Conservation (phyloP, 2,888 invertebrate species). For the Synanthedon formicaeformis region DNA sequence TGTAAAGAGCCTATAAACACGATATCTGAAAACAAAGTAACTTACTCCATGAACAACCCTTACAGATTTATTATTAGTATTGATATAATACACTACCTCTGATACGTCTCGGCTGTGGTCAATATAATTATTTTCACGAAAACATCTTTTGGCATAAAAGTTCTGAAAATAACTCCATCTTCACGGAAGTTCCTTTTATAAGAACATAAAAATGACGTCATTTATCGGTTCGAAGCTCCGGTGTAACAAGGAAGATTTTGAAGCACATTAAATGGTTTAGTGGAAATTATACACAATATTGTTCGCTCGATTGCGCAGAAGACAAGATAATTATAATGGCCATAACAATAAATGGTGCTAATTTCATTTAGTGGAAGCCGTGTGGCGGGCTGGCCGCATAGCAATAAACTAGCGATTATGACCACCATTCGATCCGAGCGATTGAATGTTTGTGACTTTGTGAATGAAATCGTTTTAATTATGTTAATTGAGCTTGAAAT, state of each 20-base stretch:
- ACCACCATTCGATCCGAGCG: constrained; percentile 19
- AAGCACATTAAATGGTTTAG: constrained; percentile 20
- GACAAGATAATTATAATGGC: constrained; percentile 31
- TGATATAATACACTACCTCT: too few species aligned
- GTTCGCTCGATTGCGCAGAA: constrained; percentile 14
- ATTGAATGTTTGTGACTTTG: background rate
- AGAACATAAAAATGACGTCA: background rate
- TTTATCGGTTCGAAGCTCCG: constrained; percentile 4
- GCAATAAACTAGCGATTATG: constrained; percentile 31
- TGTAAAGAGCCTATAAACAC: too few species aligned
- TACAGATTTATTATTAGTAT: too few species aligned
- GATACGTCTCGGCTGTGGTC: too few species aligned
- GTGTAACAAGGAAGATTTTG: constrained; percentile 5
- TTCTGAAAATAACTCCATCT: background rate
- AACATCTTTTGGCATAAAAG: background rate
- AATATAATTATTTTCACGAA: too few species aligned
- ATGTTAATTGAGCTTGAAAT: too few species aligned
- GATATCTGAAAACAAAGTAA: too few species aligned
- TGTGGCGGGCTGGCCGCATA: constrained; percentile 22
- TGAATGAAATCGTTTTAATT: background rate
- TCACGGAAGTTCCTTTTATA: background rate
- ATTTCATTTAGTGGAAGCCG: constrained; percentile 26
- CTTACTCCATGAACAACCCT: too few species aligned
- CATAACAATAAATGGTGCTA: constrained; percentile 31
- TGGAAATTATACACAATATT: constrained; percentile 10